phyloP scores from a whole-genome alignment of 2,888 invertebrate species.

The Coecobrya sp. region DNA sequence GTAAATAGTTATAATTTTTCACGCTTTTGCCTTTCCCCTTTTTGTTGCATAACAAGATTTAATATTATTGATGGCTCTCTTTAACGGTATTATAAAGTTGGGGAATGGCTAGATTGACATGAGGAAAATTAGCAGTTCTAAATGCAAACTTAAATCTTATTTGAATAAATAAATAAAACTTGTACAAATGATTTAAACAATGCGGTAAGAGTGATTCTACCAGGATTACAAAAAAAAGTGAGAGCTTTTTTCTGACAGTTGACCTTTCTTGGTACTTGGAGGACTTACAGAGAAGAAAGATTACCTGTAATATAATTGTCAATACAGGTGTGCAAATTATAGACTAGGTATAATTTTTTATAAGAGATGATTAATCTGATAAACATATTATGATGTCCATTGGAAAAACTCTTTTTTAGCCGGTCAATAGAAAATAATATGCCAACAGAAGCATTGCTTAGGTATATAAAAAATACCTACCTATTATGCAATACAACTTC shows the following conservation, averaged over 20 bases:
- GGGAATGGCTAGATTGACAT: constrained; percentile 55
- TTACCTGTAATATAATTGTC: neutral
- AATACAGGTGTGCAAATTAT: neutral
- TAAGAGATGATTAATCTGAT: constrained; percentile 9
- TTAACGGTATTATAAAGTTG: too few relatives aligned
- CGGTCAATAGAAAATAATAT: neutral
- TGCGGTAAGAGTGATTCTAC: too few relatives aligned
- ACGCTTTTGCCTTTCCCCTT: too few relatives aligned
- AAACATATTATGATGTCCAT: neutral
- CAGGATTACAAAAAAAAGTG: neutral
- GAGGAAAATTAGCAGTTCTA: constrained; percentile 64
- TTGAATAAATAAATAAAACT: neutral
- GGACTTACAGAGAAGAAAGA: too few relatives aligned
- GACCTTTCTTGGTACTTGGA: neutral
- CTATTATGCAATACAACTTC: neutral
- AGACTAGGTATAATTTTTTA: neutral
- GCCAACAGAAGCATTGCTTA: neutral
- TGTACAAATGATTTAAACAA: too few relatives aligned
- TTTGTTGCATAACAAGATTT: too few relatives aligned
- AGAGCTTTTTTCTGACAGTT: neutral
- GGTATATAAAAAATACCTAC: neutral
- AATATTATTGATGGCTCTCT: too few relatives aligned
- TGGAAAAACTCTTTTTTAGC: neutral
- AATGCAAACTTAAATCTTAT: neutral
- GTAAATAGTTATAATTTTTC: too few relatives aligned